Evolutionary conservation across 2,113 vertebrate genomes (phyloP).

Genomic region (Alaudala cheleensis): DNA sequence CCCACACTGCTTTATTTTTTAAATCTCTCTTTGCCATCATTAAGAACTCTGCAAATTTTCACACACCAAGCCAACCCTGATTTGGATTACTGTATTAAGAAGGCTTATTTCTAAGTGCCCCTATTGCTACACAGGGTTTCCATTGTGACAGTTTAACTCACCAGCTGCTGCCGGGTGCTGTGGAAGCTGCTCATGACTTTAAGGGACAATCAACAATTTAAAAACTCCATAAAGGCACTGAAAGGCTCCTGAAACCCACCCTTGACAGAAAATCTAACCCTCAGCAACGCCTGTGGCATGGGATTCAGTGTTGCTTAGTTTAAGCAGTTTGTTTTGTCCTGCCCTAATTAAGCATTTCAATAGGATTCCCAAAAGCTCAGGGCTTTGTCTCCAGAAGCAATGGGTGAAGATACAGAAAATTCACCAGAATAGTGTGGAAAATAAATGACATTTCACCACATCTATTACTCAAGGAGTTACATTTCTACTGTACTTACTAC

Average conservation of each 20-base stretch:
- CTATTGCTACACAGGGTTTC: neutral
- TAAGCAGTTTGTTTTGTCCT: neutral
- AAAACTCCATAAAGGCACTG: neutral
- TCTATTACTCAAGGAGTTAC: neutral
- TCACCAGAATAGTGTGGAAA: neutral
- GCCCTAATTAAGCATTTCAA: neutral
- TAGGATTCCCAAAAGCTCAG: neutral
- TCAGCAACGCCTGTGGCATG: neutral
- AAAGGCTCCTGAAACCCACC: neutral
- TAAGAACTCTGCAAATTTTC: neutral
- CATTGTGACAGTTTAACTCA: neutral
- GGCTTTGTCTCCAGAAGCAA: neutral
- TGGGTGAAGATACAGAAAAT: neutral
- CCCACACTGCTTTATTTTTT: neutral
- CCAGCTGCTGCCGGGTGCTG: neutral
- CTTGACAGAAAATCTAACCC: neutral
- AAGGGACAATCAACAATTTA: neutral
- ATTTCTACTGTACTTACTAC: neutral
- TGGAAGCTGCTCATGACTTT: neutral
- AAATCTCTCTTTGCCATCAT: neutral
- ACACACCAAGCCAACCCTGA: neutral
- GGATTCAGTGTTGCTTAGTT: neutral
- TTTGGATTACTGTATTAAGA: neutral
- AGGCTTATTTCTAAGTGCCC: neutral
- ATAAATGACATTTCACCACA: neutral